These are phyloP conservation scores for Brachyptera putata DNA, from an alignment of 2,888 invertebrate species.

Conservation along the genomic window DNA sequence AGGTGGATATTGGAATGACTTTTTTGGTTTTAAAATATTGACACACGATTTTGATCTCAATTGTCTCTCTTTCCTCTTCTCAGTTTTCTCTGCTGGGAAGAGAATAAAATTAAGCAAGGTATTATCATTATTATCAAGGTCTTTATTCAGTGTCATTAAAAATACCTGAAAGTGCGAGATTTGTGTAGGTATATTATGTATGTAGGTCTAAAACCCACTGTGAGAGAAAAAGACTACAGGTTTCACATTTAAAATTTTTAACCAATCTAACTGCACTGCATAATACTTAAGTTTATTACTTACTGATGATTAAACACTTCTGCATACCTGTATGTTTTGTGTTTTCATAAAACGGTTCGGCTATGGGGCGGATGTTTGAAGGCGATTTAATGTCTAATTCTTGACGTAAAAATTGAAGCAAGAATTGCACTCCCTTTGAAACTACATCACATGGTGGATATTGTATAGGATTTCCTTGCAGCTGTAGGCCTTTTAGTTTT, in stretches of 20 bases:
- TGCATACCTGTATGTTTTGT: conserved; percentile 15
- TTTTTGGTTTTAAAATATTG: background rate
- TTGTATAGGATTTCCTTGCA: conserved; percentile 57
- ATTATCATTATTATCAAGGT: too few species aligned
- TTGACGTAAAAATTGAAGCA: conserved; percentile 44
- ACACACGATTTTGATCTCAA: conserved; percentile 19
- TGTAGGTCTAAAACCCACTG: too few species aligned
- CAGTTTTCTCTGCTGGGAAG: too few species aligned
- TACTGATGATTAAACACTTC: too few species aligned
- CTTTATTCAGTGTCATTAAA: too few species aligned
- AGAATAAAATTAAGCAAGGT: too few species aligned
- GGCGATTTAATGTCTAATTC: conserved; percentile 33
- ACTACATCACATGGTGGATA: conserved; percentile 56
- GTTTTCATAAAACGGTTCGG: conserved; percentile 23
- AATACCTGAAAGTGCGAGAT: too few species aligned
- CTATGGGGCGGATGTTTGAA: conserved; percentile 25
- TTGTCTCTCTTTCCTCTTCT: conserved; percentile 1
- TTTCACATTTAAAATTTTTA: too few species aligned
- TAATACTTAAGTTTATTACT: too few species aligned
- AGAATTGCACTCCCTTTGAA: conserved; percentile 48
- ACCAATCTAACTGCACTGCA: too few species aligned
- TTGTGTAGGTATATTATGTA: too few species aligned
- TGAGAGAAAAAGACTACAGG: too few species aligned
- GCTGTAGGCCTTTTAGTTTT: conserved; percentile 57
- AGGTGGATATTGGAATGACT: background rate